Conservation (phyloP, 2,113 vertebrate genomes). For the Orthochromis malagaraziensis region DNA sequence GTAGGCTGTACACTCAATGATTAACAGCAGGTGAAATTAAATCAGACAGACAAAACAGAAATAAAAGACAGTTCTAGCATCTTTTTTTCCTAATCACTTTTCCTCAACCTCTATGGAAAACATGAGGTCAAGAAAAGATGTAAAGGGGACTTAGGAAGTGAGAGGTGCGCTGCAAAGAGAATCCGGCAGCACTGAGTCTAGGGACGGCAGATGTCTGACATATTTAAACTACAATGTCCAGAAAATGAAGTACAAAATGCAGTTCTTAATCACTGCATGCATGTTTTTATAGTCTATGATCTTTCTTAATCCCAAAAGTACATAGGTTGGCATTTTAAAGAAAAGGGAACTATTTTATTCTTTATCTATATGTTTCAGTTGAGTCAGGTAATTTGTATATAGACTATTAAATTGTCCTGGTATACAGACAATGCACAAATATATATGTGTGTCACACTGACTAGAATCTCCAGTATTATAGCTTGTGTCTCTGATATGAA, state of each 20-base stretch:
- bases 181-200: not conserved
- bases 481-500: not conserved
- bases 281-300: not conserved
- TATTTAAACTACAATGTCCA: not conserved
- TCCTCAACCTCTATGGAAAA: not conserved
- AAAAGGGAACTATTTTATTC: not conserved
- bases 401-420: not conserved
- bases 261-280: not conserved
- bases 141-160: not conserved
- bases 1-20: not conserved
- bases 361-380: not conserved
- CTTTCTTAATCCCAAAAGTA: not conserved
- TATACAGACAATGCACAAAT: not conserved
- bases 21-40: not conserved
- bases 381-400: not conserved
- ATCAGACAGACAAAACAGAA: not conserved
- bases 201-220: not conserved
- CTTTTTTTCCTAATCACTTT: not conserved
- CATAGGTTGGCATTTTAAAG: not conserved
- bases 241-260: not conserved
- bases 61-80: not conserved
- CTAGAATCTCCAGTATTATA: not conserved
- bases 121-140: not conserved
- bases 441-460: not conserved
- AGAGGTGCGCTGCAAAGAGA: not conserved